These are phyloP conservation scores for Thunnus maccoyii DNA, from an alignment of 2,113 vertebrate species.

Conservation along the genomic window DNA sequence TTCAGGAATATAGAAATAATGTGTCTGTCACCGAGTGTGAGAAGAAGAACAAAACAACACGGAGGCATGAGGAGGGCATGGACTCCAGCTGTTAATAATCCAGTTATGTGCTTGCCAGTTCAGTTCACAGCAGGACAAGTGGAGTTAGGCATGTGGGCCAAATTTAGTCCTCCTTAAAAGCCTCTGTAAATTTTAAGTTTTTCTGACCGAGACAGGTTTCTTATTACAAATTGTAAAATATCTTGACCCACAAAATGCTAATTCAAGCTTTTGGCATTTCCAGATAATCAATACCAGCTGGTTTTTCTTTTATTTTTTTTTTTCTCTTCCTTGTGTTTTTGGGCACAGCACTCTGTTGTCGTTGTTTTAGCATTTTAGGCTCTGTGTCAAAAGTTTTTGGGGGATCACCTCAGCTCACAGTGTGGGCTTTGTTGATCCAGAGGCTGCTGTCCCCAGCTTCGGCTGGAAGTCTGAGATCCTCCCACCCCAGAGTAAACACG, in stretches of 20 bases:
- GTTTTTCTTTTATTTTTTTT: not conserved
- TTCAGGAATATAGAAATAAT: no score
- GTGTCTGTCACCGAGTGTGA: not conserved
- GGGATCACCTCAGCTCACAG: slow-evolving; percentile 37
- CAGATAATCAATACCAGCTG: not conserved
- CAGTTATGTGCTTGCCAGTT: slow-evolving; percentile 23
- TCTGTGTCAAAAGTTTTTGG: slow-evolving; percentile 18
- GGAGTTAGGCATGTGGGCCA: slow-evolving; percentile 11
- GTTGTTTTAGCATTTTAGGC: not conserved
- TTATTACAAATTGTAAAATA: slow-evolving; percentile 6
- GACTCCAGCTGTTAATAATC: slow-evolving; percentile 55
- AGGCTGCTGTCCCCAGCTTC: slow-evolving; percentile 35
- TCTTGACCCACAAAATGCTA: not conserved
- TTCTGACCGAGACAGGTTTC: slow-evolving; percentile 5
- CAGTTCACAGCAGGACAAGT: slow-evolving; percentile 1
- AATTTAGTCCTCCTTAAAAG: slow-evolving; percentile 5
- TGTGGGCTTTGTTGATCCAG: slow-evolving; percentile 51
- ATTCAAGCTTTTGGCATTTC: not conserved
- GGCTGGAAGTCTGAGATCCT: slow-evolving; percentile 56
- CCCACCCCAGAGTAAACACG: slow-evolving; percentile 68
- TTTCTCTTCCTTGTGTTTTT: not conserved
- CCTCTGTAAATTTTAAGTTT: not conserved
- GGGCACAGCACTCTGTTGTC: not conserved
- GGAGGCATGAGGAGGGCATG: not conserved
- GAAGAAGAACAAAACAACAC: slow-evolving; percentile 12